Conservation (phyloP, 1,140 invertebrate species). For the Aphelenchoides avenae region DNA sequence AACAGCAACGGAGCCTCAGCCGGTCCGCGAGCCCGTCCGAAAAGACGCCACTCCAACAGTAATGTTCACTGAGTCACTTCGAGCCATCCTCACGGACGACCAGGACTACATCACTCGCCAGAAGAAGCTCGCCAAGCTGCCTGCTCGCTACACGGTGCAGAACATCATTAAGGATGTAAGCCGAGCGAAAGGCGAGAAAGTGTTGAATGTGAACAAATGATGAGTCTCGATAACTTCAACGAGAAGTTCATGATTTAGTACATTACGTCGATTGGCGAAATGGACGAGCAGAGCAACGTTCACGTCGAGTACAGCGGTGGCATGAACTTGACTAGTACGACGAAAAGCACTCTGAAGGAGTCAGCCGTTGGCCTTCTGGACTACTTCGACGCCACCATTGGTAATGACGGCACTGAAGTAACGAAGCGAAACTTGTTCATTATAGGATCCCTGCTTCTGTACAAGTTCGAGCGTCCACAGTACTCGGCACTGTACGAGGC, state of each 20-base stretch:
- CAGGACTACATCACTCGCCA: constrained; percentile 28
- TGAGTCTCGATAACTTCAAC: no score
- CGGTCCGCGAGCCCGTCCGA: no score
- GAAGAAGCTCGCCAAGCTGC: constrained; percentile 27
- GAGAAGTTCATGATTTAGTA: no score
- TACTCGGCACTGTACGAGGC: constrained; percentile 21
- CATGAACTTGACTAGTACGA: no score
- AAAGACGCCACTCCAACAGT: constrained; percentile 27
- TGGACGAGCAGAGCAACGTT: no score
- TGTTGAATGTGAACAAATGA: no score
- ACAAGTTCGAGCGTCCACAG: constrained; percentile 31
- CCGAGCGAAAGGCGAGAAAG: no score
- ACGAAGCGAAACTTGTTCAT: no score
- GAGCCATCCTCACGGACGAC: constrained; percentile 28
- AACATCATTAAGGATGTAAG: constrained; percentile 28
- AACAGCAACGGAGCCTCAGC: no score
- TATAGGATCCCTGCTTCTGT: constrained; percentile 26
- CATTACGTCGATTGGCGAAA: no score
- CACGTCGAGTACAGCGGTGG: no score
- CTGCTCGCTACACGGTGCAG: constrained; percentile 23
- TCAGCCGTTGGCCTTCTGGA: constrained; percentile 24
- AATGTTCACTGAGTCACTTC: constrained; percentile 21
- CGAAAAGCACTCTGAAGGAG: constrained; percentile 28
- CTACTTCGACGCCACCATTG: constrained; percentile 31
- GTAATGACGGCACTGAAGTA: no score